These are phyloP conservation scores for Acanthopleura granulata DNA, from an alignment of 2,888 invertebrate species.

Conservation along the genomic window DNA sequence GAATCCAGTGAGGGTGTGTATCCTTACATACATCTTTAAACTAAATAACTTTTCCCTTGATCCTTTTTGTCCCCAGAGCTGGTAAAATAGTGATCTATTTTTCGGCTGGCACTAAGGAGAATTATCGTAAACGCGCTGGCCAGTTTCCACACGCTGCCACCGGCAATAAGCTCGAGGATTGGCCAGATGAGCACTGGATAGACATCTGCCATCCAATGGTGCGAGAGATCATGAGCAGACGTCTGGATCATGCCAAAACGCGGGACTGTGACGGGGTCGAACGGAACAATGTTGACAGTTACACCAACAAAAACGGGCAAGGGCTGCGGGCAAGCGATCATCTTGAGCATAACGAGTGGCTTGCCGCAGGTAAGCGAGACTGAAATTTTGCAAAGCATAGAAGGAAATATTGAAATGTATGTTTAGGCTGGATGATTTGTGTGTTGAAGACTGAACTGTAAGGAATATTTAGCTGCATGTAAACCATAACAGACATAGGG, in stretches of 20 bases:
- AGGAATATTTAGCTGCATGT: too few relatives aligned
- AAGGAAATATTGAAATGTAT: too few relatives aligned
- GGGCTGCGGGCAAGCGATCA: conserved; percentile 37
- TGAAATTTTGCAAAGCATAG: too few relatives aligned
- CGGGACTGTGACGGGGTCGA: conserved; percentile 47
- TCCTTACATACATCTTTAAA: too few relatives aligned
- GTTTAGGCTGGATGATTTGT: too few relatives aligned
- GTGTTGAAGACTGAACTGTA: too few relatives aligned
- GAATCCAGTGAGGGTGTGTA: too few relatives aligned
- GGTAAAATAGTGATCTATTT: conserved; percentile 45
- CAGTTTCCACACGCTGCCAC: conserved; percentile 34
- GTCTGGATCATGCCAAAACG: conserved; percentile 37
- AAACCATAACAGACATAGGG: too few relatives aligned
- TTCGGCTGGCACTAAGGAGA: conserved; percentile 45
- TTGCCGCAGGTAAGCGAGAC: conserved; percentile 31
- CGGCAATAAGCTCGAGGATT: conserved; percentile 38
- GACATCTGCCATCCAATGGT: conserved; percentile 33
- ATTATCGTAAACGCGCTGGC: conserved; percentile 35
- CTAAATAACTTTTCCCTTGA: not conserved
- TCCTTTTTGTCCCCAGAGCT: conserved; percentile 26
- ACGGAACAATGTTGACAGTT: conserved; percentile 49
- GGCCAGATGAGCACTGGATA: conserved; percentile 42
- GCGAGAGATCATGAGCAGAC: conserved; percentile 34
- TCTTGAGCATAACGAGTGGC: conserved; percentile 41
- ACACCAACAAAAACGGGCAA: conserved; percentile 31